A percentile compares a stretch with the other conserved stretches of the same genome.
These are phyloP conservation scores for Diachrysia chrysitis DNA, from an alignment of 2,888 invertebrate species.

Conservation along the genomic window DNA sequence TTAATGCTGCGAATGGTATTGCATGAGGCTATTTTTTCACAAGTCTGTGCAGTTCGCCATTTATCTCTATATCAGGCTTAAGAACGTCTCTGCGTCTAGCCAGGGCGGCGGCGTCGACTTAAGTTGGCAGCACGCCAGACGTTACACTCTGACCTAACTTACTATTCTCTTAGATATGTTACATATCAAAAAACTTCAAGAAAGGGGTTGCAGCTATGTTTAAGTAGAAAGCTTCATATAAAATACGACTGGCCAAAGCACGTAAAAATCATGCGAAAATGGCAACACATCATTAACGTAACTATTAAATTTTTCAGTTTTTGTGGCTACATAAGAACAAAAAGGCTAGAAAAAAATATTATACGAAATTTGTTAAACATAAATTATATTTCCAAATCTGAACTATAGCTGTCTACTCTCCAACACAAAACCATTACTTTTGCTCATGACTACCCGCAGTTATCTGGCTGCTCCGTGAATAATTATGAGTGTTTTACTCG, in stretches of 20 bases:
- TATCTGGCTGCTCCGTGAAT: conserved; percentile 4
- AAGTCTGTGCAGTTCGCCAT: conserved; percentile 61
- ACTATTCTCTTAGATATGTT: conserved; percentile 33
- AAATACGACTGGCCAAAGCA: no score
- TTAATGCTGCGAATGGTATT: conserved; percentile 53
- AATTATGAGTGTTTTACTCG: conserved; percentile 2
- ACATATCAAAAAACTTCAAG: conserved; percentile 35
- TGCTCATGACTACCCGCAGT: neutral
- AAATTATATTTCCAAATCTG: neutral
- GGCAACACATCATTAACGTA: no score
- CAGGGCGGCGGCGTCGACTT: conserved; percentile 55
- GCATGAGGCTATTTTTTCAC: conserved; percentile 59
- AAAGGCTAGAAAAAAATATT: neutral
- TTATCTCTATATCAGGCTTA: conserved; percentile 70
- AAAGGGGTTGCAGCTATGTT: conserved; percentile 9
- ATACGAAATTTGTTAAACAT: neutral
- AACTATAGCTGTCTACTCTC: neutral
- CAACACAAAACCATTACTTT: neutral
- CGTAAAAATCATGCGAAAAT: no score
- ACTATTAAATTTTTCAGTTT: no score
- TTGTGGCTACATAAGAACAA: neutral
- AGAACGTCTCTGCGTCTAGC: conserved; percentile 66
- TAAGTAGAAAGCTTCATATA: no score
- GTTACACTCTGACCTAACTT: conserved; percentile 61
- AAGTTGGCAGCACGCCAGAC: conserved; percentile 71